These are phyloP conservation scores for Scrobipalpa atriplicella DNA, from an alignment of 2,888 invertebrate genomes.

Conservation along the genomic window DNA sequence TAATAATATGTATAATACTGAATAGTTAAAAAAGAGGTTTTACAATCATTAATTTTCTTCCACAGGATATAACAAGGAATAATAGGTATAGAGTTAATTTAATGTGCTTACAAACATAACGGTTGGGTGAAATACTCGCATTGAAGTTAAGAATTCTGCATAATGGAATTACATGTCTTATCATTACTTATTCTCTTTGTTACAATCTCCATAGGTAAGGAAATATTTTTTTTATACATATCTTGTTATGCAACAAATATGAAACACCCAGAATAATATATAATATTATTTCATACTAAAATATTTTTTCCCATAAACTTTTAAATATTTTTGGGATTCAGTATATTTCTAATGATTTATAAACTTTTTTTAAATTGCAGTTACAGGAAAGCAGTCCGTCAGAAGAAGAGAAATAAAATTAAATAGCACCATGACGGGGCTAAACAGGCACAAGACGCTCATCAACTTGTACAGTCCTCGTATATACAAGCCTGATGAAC, in stretches of 20 bases:
- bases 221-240: not conserved
- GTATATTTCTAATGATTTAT: too few relatives aligned
- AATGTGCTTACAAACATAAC: not conserved
- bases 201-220: not conserved
- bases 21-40: too few relatives aligned
- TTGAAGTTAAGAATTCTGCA: not conserved
- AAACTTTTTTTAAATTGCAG: not conserved
- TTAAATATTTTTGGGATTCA: too few relatives aligned
- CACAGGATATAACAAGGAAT: too few relatives aligned
- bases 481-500: conserved; percentile 40
- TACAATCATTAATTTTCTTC: too few relatives aligned
- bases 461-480: conserved; percentile 45
- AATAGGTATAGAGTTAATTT: too few relatives aligned
- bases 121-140: not conserved
- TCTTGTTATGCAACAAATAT: not conserved
- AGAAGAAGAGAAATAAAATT: not conserved
- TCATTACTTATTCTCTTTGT: not conserved
- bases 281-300: too few relatives aligned
- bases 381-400: not conserved
- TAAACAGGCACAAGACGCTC: conserved; percentile 35
- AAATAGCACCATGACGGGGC: not conserved
- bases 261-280: not conserved
- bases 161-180: not conserved
- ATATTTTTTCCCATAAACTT: too few relatives aligned
- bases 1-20: too few relatives aligned